A percentile compares a stretch with the other conserved stretches of the same genome.
Evolutionary conservation across 2,113 vertebrate species (phyloP).

Genomic region (Apistogramma diplotaenia): DNA sequence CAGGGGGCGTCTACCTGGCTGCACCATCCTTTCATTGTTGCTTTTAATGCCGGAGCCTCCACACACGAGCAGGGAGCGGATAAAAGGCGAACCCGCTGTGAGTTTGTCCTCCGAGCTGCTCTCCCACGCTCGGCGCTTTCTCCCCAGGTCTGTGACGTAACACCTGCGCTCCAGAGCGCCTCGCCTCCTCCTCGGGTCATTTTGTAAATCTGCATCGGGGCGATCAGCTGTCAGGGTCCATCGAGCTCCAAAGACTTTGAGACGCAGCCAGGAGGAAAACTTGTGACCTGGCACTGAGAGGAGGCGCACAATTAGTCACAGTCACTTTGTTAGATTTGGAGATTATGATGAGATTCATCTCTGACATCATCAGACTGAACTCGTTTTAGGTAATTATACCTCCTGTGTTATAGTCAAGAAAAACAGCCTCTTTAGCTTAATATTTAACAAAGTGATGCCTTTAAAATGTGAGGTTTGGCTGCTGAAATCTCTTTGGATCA

Average conservation of each 20-base stretch:
- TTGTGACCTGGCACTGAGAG: neutral
- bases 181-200: neutral
- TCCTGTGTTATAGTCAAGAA: neutral
- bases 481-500: neutral
- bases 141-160: neutral
- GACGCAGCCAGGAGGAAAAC: conserved; percentile 12
- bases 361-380: neutral
- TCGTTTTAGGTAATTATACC: too few species aligned
- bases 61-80: neutral
- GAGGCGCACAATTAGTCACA: neutral
- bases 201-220: conserved; percentile 17
- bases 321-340: neutral
- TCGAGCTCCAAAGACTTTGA: neutral
- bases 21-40: neutral
- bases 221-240: conserved; percentile 34
- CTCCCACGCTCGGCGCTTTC: neutral
- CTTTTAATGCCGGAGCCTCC: neutral
- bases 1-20: neutral
- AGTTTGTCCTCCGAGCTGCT: neutral
- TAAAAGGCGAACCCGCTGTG: neutral
- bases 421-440: neutral
- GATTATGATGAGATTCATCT: neutral
- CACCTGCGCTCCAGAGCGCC: neutral
- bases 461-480: neutral
- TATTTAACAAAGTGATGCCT: neutral